A percentile compares a stretch with the other conserved stretches of the same genome.
These are phyloP conservation scores for Panonychus citri DNA, from an alignment of 1,140 invertebrate species.

Conservation along the genomic window DNA sequence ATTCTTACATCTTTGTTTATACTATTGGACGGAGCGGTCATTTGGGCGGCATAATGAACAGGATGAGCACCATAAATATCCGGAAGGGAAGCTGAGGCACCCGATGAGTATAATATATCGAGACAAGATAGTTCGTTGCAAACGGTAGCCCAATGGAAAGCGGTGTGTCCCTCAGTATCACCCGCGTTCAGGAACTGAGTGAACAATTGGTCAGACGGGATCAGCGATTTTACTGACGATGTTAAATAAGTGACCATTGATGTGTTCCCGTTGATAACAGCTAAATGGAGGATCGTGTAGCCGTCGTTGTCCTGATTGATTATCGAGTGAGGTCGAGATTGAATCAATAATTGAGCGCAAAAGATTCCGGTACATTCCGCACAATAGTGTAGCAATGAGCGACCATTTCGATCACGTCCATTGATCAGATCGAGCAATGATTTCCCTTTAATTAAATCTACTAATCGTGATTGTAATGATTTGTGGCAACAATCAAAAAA, in stretches of 20 bases:
- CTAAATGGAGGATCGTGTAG: conserved; percentile 72
- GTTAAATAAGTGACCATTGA: conserved; percentile 47
- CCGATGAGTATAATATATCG: conserved; percentile 52
- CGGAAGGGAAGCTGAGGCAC: conserved; percentile 54
- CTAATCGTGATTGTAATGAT: background rate
- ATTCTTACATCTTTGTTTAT: conserved; percentile 27
- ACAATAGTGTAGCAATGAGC: conserved; percentile 78
- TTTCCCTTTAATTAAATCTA: background rate
- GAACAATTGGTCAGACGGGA: background rate
- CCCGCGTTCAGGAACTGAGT: conserved; percentile 6
- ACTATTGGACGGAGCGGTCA: conserved; percentile 55
- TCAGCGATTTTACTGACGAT: background rate
- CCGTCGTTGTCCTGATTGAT: conserved; percentile 69
- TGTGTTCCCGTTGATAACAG: conserved; percentile 60
- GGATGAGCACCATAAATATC: conserved; percentile 85
- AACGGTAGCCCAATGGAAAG: conserved; percentile 97
- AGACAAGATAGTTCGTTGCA: conserved; percentile 70
- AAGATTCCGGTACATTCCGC: conserved; percentile 34
- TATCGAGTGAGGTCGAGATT: conserved; percentile 44
- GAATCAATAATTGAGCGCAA: conserved; percentile 36
- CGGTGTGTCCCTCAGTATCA: conserved; percentile 80
- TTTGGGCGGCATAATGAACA: conserved; percentile 88
- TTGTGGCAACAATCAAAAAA: background rate
- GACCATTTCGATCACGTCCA: conserved; percentile 45
- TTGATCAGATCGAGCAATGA: background rate